Percentiles rank a stretch among this genome's conserved stretches.
Evolutionary conservation across 1,140 invertebrate genomes (phyloP).

Genomic region (Drosophila kanapiae): DNA sequence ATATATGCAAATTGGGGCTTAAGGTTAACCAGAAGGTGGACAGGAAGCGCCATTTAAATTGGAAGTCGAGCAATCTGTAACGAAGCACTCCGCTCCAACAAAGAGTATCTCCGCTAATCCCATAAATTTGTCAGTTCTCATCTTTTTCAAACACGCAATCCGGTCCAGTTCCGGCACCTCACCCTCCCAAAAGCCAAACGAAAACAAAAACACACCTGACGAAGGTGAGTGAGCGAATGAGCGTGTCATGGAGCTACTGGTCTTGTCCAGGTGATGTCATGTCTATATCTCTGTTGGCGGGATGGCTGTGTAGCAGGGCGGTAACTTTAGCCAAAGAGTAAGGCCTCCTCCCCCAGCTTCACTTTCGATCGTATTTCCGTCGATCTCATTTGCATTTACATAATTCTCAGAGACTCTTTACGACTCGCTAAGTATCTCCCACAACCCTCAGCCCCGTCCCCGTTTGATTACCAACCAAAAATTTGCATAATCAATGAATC

Average conservation of each 20-base stretch:
- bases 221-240: constrained; percentile 43
- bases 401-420: constrained; percentile 45
- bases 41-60: constrained; percentile 56
- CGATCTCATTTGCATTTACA: constrained; percentile 37
- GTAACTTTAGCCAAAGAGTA: constrained; percentile 4
- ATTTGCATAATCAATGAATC: constrained; percentile 46
- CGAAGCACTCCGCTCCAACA: constrained; percentile 20
- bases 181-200: constrained; percentile 5
- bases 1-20: constrained; percentile 44
- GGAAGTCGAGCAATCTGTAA: constrained; percentile 68
- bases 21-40: constrained; percentile 73
- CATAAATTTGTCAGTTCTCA: constrained; percentile 56
- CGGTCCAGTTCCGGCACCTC: constrained; percentile 53
- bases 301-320: constrained; percentile 21
- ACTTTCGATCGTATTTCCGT: constrained; percentile 23
- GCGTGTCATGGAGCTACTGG: constrained; percentile 46
- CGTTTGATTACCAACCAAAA: constrained; percentile 15
- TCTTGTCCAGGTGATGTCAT: constrained; percentile 63
- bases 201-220: constrained; percentile 32
- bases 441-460: constrained; percentile 6
- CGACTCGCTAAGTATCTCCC: constrained; percentile 28
- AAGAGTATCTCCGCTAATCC: constrained; percentile 33
- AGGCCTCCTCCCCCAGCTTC: constrained; percentile 14
- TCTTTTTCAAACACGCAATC: constrained; percentile 52
- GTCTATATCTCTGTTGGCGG: constrained; percentile 29